Evolutionary conservation across 2,113 vertebrate species (phyloP).

Genomic region (Odobenus rosmarus): DNA sequence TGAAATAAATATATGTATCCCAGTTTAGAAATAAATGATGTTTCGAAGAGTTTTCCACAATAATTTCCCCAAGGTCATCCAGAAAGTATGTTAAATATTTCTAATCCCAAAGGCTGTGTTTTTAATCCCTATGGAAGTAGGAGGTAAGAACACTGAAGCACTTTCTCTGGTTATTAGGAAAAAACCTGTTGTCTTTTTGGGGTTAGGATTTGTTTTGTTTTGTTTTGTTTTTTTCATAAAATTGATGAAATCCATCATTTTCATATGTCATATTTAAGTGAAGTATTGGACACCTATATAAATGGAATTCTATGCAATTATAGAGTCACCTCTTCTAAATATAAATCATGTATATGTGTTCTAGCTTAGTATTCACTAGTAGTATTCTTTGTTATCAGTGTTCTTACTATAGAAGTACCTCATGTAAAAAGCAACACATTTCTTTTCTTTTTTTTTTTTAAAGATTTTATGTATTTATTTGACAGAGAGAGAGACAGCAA

Average conservation of each 20-base stretch:
- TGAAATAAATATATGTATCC: neutral
- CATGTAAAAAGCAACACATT: constrained; percentile 50
- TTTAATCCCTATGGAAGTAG: neutral
- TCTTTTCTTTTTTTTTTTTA: neutral
- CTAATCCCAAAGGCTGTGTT: neutral
- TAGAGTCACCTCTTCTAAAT: neutral
- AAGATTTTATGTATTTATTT: too few relatives aligned
- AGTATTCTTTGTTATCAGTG: neutral
- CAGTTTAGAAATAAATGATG: constrained; percentile 18
- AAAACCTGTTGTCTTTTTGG: neutral
- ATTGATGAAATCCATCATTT: neutral
- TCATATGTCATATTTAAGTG: neutral
- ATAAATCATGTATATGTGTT: neutral
- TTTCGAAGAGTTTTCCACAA: neutral
- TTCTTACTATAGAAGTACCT: neutral
- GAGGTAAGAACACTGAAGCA: neutral
- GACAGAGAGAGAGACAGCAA: too few relatives aligned
- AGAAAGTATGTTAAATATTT: constrained; percentile 2
- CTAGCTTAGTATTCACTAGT: neutral
- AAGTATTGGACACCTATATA: neutral
- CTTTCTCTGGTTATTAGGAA: neutral
- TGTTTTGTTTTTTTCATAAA: neutral
- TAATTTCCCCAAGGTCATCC: neutral
- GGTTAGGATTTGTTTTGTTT: neutral
- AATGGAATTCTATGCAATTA: neutral